Base-by-base conservation (phyloP, 2,797 vertebrate species). In the Ataeniobius toweri region DNA sequence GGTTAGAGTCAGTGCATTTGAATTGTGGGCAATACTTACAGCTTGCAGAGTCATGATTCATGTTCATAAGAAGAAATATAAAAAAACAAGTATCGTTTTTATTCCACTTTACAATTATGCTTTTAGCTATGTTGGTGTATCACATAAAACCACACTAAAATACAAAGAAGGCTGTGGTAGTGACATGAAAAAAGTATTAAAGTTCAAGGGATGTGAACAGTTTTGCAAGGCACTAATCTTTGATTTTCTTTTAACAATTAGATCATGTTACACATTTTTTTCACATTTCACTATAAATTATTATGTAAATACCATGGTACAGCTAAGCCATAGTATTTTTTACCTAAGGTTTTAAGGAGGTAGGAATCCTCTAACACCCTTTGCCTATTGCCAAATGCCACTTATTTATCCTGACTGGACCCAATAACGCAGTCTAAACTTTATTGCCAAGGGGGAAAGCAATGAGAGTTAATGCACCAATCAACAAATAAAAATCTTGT, bases 351-450 rank as follows among this genome's bases (percentile, higher is more conserved):
- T 46, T 68, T n/a, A 41, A 13, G 39, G 22, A 22, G 5, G 13
- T 44, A 13, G 22, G 39, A 68, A 44, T 44, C 61, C 18, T 65
- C 16, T 20, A 20, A 20, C 8, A 39, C 18, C 36, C 20, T 10
- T 67, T 10, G 63, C 36, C 36, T 41, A 41, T 65, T 36, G 61
- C 61, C 86, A 91, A 91, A 91, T 77, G 86, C 75, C 87, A 86
- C 81, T 91, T 92, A 92, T 93, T 94, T 93, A 90, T 79, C 77
- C 78, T 16, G 24, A 89, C 88, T 86, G 82, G 84, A 85, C 82
- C 76, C 80, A 53, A 26, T 73, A 65, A 70, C 78, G 44, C 84
- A 83, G 75, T 41, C 51, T 73, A 69, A 76, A 50, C 76, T 78
- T 86, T 89, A 87, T 85, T 83, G 78, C 82, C 68, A 75, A 4